Evolutionary conservation across 2,797 vertebrate species (phyloP).

Genomic region (Ptychobarbus kaznakovi): DNA sequence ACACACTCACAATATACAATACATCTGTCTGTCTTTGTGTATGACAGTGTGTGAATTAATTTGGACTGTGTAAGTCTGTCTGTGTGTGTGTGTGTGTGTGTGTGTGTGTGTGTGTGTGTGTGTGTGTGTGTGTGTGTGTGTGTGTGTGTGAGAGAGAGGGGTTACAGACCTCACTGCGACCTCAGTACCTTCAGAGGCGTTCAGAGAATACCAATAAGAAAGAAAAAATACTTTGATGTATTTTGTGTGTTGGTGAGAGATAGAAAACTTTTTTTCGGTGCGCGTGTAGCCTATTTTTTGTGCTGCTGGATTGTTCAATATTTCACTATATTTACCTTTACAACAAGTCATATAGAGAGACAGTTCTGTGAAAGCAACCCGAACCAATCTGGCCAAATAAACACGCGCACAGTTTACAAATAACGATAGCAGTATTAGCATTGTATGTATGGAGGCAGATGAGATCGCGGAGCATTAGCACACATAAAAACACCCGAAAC

Average conservation of each 20-base stretch:
- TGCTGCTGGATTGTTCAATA: constrained; percentile 43
- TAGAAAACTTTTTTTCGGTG: constrained; percentile 32
- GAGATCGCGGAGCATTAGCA: constrained; percentile 48
- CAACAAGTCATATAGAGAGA: constrained; percentile 23
- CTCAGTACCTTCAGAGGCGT: constrained; percentile 74
- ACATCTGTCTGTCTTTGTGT: constrained; percentile 74
- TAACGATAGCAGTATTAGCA: constrained; percentile 17
- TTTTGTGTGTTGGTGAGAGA: constrained; percentile 51
- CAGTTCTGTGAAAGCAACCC: constrained; percentile 33
- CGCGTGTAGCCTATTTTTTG: constrained; percentile 36
- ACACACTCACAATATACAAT: constrained; percentile 54
- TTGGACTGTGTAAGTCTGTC: constrained; percentile 56
- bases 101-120: constrained; percentile 74
- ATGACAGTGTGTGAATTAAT: constrained; percentile 60
- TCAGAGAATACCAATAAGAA: constrained; percentile 79
- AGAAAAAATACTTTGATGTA: constrained; percentile 36
- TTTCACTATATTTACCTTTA: constrained; percentile 47
- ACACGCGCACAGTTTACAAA: constrained; percentile 27
- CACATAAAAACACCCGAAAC: constrained; percentile 77
- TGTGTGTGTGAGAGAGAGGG: constrained; percentile 75
- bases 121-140: constrained; percentile 49
- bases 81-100: constrained; percentile 52
- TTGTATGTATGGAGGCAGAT: constrained; percentile 33
- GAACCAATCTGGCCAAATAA: constrained; percentile 21
- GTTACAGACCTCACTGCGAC: constrained; percentile 80